Percentiles rank a stretch among this genome's conserved stretches.
These are phyloP conservation scores for Dunckerocampus dactyliophorus DNA, from an alignment of 2,113 vertebrate species.

Conservation along the genomic window DNA sequence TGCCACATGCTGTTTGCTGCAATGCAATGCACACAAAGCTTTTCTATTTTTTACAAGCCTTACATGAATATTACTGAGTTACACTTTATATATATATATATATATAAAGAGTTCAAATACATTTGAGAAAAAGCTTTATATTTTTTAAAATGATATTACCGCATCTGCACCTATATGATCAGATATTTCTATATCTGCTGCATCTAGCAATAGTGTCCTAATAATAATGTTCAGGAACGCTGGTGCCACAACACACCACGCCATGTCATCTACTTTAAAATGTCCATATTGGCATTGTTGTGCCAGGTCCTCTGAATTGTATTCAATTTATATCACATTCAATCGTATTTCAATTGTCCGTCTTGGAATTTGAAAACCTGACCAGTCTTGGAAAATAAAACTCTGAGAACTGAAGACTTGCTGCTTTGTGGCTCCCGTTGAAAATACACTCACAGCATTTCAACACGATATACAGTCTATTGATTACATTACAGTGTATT, in stretches of 20 bases:
- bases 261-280: neutral
- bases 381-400: constrained; percentile 28
- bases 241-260: neutral
- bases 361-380: constrained; percentile 2
- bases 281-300: neutral
- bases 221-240: constrained; percentile 10
- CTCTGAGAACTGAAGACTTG: neutral
- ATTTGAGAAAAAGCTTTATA: constrained; percentile 33
- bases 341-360: constrained; percentile 14
- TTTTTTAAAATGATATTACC: constrained; percentile 34
- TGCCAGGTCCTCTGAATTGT: neutral
- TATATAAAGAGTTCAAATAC: neutral
- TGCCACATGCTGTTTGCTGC: constrained; percentile 30
- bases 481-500: neutral
- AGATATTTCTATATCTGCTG: constrained; percentile 21
- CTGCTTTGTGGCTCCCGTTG: neutral
- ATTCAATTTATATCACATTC: too few relatives aligned
- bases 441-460: neutral
- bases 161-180: constrained; percentile 26
- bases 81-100: neutral
- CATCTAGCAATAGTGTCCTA: constrained; percentile 7
- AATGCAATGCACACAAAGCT: constrained; percentile 13
- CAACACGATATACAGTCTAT: neutral
- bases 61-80: constrained; percentile 13
- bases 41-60: constrained; percentile 41